These are phyloP conservation scores for Sinotaia quadrata DNA, from an alignment of 2,888 invertebrate genomes.

Conservation along the genomic window DNA sequence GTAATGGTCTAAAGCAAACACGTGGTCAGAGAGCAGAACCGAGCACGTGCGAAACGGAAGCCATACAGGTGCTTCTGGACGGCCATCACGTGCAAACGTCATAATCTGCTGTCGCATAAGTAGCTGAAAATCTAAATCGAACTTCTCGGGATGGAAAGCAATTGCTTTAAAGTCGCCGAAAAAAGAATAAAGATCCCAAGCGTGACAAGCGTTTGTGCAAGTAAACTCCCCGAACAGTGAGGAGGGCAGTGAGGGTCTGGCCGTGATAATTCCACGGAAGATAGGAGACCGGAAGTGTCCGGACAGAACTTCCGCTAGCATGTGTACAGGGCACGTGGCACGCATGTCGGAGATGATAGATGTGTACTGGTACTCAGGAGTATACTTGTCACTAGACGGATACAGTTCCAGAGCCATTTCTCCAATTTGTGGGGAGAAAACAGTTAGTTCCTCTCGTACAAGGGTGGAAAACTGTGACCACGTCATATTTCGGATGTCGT, in stretches of 20 bases:
- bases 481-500: constrained; percentile 3
- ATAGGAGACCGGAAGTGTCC: constrained; percentile 24
- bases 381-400: neutral
- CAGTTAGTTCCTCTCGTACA: neutral
- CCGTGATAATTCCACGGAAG: constrained; percentile 24
- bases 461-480: neutral
- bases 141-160: constrained; percentile 7
- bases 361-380: constrained; percentile 25
- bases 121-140: constrained; percentile 28
- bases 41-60: neutral
- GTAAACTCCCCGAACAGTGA: neutral
- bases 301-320: constrained; percentile 20
- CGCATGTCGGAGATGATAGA: constrained; percentile 28
- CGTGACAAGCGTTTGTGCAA: constrained; percentile 1
- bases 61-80: constrained; percentile 24
- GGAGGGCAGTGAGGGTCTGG: constrained; percentile 21
- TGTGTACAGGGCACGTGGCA: constrained; percentile 26
- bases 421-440: neutral
- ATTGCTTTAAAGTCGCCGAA: constrained; percentile 22
- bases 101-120: constrained; percentile 26
- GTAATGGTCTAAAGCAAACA: constrained; percentile 5
- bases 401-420: constrained; percentile 15
- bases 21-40: constrained; percentile 18
- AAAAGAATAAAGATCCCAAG: constrained; percentile 30
- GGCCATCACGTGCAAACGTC: constrained; percentile 23